Evolutionary conservation across 1,140 invertebrate species (phyloP), one percentile per base, ranked within the genome.

Genomic region (Varroa destructor): DNA sequence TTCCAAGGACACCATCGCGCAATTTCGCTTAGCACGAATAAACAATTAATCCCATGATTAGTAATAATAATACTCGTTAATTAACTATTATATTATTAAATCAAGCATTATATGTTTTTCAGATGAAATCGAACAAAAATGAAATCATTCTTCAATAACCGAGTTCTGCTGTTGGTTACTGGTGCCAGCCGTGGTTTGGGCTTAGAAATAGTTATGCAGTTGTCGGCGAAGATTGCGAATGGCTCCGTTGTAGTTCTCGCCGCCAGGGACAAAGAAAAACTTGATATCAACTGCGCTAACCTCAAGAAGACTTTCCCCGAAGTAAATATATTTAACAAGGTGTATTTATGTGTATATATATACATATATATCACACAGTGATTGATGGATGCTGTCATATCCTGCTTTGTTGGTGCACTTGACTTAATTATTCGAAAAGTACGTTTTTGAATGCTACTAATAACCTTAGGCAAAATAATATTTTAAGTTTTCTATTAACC

Each of bases 261-360:
- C 5, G 61, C 61, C 12, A 67, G n/a, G 61, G 46, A 67, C 61
- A 14, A 12, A 67, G 61, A 67, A 12, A 14, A 43, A 46, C 61
- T 67, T 5, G 12, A 67, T 2, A 8, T 43, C 40, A 67, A 67
- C 3, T 67, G 61, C 61, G 10, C 2, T 5, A 46, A 67, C 1
- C 46, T 67, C 61, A 10, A 12, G 40, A 3, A 67, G 61, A 25
- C 40, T 12, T 67, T 67, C 46, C 61, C 61, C 40, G 61, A 67
- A 37, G 61, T 67, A 37, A 43, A 12, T 12, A 43, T 12, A 67
- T 51, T 51, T 8, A 51, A 51, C 46, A 51, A 5, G 8, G 46
- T 25, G 25, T 25, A 25, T 25, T 25, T 25, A 25, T 25, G 25
- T 25, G 25, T 25, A 25, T 25, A 25, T 25, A 25, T 25, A 25